phyloP scores from a whole-genome alignment of 2,797 vertebrate species.

The Spheniscus humboldti region DNA sequence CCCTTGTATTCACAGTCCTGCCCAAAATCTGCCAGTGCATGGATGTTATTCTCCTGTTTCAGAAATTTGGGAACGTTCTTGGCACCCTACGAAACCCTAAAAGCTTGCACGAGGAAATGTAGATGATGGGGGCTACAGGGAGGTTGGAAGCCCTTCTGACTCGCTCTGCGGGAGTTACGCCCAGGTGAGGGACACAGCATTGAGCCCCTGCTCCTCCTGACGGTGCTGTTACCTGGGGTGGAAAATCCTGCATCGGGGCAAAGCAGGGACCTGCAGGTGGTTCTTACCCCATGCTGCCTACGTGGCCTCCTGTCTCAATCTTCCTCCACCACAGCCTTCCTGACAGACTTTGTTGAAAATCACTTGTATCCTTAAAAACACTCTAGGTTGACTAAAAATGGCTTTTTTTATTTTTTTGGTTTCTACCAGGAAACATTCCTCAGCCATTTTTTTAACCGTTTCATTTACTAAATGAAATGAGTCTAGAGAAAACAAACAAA shows the following conservation, averaged over 20 bases:
- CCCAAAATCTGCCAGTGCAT: neutral
- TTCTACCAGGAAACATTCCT: neutral
- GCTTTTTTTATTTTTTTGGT: neutral
- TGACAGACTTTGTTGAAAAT: neutral
- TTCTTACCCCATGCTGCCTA: neutral
- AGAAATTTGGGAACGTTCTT: neutral
- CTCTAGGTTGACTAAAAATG: neutral
- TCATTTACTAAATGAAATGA: neutral
- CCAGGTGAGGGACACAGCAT: neutral
- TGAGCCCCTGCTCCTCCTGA: neutral
- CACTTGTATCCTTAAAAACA: neutral
- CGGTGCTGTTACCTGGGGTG: fast-evolving
- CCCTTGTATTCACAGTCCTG: neutral
- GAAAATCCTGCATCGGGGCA: neutral
- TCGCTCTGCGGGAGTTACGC: fast-evolving
- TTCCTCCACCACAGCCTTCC: neutral
- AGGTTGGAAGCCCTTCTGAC: neutral
- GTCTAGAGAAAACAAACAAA: neutral
- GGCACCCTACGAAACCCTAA: neutral
- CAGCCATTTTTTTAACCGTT: neutral
- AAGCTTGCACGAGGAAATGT: neutral
- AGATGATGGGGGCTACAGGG: neutral
- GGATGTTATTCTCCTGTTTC: neutral
- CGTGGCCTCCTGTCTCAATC: neutral
- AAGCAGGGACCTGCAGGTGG: neutral